Evolutionary conservation across 92 coral and sea anemone species (phyloP).

Genomic region (Epizoanthus ramosus): DNA sequence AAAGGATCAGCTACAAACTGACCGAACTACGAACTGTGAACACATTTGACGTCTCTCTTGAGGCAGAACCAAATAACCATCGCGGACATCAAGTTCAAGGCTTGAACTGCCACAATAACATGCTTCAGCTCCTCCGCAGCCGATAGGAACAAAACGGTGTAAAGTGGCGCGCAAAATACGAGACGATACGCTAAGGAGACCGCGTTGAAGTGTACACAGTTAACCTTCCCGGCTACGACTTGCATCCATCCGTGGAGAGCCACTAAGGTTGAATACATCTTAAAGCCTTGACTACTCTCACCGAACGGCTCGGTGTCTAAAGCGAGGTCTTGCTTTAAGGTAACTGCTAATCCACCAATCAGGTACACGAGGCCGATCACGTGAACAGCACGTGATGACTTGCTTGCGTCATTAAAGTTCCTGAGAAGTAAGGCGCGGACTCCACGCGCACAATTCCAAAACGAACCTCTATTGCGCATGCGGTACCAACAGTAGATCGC

Average conservation of each 20-base stretch:
- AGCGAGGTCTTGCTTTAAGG: slow-evolving; percentile 21
- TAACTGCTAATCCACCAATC: slow-evolving; percentile 17
- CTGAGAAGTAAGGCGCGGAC: slow-evolving; percentile 24
- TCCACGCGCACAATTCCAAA: slow-evolving; percentile 11
- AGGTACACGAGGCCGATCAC: slow-evolving; percentile 32
- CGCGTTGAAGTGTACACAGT: slow-evolving; percentile 19
- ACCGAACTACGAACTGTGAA: not conserved
- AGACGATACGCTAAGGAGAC: slow-evolving; percentile 30
- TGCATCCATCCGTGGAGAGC: slow-evolving; percentile 33
- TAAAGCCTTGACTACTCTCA: slow-evolving; percentile 25
- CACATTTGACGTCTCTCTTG: slow-evolving; percentile 12
- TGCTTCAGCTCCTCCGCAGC: not conserved
- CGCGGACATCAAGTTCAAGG: slow-evolving; percentile 16
- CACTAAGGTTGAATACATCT: slow-evolving; percentile 24
- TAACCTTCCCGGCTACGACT: slow-evolving; percentile 11
- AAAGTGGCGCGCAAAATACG: slow-evolving; percentile 33
- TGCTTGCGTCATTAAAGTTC: not conserved
- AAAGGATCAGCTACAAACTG: too few species aligned
- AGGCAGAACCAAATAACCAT: slow-evolving; percentile 11
- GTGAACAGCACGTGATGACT: slow-evolving; percentile 23
- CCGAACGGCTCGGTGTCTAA: slow-evolving; percentile 14
- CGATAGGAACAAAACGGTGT: slow-evolving; percentile 16
- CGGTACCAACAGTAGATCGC: slow-evolving; percentile 6
- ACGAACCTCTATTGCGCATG: not conserved
- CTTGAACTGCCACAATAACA: slow-evolving; percentile 9